phyloP scores from a whole-genome alignment of 2,113 vertebrate species.

The Tretioscincus oriximinensis region DNA sequence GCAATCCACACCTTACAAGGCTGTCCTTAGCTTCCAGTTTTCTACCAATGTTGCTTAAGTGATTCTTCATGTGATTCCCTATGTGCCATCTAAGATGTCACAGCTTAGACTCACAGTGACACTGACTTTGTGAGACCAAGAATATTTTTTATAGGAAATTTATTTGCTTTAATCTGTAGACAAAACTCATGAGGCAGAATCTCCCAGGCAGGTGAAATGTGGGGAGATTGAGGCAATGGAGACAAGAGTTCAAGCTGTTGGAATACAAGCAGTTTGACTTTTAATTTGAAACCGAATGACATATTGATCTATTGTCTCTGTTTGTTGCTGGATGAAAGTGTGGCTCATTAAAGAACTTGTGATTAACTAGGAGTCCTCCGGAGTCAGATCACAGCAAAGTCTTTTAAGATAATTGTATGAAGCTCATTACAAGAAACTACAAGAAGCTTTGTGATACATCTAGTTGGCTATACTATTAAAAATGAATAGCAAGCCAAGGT shows the following conservation, averaged over 20 bases:
- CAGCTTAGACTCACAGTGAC: background rate
- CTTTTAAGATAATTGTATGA: conserved; percentile 5
- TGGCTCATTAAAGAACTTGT: conserved; percentile 22
- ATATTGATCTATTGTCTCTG: background rate
- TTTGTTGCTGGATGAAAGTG: conserved; percentile 21
- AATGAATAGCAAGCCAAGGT: conserved; percentile 6
- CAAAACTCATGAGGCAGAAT: background rate
- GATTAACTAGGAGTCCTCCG: conserved; percentile 9
- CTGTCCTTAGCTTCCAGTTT: no score
- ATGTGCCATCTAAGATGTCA: background rate
- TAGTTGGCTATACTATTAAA: background rate
- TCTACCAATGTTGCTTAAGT: background rate
- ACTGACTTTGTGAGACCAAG: background rate
- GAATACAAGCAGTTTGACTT: conserved; percentile 21
- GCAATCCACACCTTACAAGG: no score
- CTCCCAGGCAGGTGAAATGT: background rate
- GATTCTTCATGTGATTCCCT: background rate
- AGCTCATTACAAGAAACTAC: conserved; percentile 15
- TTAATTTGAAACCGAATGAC: conserved; percentile 32
- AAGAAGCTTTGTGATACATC: conserved; percentile 24
- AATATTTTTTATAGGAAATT: background rate
- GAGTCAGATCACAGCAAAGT: conserved; percentile 17
- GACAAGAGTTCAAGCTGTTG: background rate
- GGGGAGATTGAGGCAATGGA: background rate
- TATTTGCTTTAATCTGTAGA: background rate